These are phyloP conservation scores for Styela clava DNA, from an alignment of 23 tunicate genomes.

Conservation along the genomic window DNA sequence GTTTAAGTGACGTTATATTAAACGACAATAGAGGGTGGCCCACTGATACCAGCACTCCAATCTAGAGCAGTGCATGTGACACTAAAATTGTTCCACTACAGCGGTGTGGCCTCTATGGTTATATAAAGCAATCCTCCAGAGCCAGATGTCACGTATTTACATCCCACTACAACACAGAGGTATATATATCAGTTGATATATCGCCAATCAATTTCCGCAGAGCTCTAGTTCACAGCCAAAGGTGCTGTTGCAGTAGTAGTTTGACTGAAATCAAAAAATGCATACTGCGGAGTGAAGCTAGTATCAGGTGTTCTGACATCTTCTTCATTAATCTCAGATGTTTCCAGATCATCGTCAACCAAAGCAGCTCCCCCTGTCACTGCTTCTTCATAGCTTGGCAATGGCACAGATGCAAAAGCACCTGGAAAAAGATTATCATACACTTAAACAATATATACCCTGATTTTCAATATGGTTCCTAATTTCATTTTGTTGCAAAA, in stretches of 20 bases:
- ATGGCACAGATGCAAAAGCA: conserved; percentile 6
- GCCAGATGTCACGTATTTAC: too few relatives aligned
- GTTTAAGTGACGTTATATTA: too few relatives aligned
- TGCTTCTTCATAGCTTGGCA: conserved; percentile 34
- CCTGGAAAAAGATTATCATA: background rate
- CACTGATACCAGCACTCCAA: too few relatives aligned
- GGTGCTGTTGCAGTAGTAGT: background rate
- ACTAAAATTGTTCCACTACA: too few relatives aligned
- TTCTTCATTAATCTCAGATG: background rate
- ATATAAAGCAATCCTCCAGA: too few relatives aligned
- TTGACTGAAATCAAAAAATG: conserved; percentile 26
- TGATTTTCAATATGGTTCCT: background rate
- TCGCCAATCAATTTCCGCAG: too few relatives aligned
- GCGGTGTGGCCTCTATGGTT: too few relatives aligned
- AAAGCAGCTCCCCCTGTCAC: conserved; percentile 25
- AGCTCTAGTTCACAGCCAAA: background rate
- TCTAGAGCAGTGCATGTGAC: too few relatives aligned
- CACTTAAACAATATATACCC: background rate
- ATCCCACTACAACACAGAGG: too few relatives aligned
- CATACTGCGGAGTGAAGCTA: conserved; percentile 19
- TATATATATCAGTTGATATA: too few relatives aligned
- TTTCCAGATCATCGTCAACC: background rate
- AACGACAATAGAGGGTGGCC: too few relatives aligned
- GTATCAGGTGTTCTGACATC: background rate
- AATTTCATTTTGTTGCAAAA: too few relatives aligned